These are phyloP conservation scores for Alligator mississippiensis DNA, from an alignment of 2,113 vertebrate species.

Conservation along the genomic window DNA sequence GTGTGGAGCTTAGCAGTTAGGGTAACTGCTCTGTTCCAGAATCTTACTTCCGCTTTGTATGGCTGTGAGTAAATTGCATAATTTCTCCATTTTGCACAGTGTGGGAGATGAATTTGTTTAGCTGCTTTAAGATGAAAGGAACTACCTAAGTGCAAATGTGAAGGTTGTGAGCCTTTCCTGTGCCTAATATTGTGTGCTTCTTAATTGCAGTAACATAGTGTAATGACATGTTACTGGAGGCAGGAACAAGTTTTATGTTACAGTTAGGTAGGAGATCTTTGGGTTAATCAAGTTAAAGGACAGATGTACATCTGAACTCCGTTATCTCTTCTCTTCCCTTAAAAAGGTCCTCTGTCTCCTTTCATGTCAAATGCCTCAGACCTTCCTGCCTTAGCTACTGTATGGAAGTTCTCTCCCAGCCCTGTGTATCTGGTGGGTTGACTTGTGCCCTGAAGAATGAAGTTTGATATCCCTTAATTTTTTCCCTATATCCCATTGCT, in stretches of 20 bases:
- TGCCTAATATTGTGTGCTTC: background rate
- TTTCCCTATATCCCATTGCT: background rate
- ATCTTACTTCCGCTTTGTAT: background rate
- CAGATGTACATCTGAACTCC: background rate
- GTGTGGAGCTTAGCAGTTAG: background rate
- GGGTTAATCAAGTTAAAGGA: background rate
- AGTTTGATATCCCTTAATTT: background rate
- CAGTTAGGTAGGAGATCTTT: background rate
- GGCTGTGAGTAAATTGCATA: background rate
- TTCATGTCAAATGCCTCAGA: too few species aligned
- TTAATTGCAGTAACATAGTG: background rate
- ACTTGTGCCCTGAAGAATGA: background rate
- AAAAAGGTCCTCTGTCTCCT: background rate
- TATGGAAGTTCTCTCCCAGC: background rate
- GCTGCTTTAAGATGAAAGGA: background rate
- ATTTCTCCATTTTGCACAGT: background rate
- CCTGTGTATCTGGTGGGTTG: background rate
- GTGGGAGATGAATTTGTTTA: background rate
- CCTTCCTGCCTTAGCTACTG: rapidly evolving
- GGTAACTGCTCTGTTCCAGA: background rate
- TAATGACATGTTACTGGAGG: background rate
- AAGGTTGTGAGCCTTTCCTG: background rate
- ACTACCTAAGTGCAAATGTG: background rate
- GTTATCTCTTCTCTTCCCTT: background rate
- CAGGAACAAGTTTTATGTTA: background rate